Evolutionary conservation across 2,888 invertebrate species (phyloP), one percentile per base, ranked within the genome.

Genomic region (Mycogona germanica): DNA sequence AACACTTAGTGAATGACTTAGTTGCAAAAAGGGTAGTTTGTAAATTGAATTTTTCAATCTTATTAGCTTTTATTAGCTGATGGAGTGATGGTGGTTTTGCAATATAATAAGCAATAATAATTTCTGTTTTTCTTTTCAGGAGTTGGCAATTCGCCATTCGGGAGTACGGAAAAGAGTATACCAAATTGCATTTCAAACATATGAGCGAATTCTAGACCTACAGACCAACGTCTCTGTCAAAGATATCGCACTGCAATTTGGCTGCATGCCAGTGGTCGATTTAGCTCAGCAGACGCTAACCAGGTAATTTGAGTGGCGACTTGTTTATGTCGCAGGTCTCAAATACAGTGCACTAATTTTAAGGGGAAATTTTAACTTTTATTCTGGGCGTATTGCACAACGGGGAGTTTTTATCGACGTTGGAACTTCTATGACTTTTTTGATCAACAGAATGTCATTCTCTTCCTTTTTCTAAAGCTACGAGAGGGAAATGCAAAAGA

Each of bases 221-320:
- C 35, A 37, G 9, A 49, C 17, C 17, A 49, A 35, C 17, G 28
- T 41, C 6, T 41, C 44, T 2, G 26, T 50, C 2, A 49, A 37
- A 25, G 53, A 56, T 38, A 29, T 56, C 23, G 55, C 52, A 14
- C 12, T 54, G 12, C 49, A 53, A 19, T 44, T 56, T 50, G 53
- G 50, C 2, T 56, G 56, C 23, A 28, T 44, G 41, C 29, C 53
- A 21, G 49, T 32, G 3, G 52, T 37, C 1, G 38, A 49, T 14
- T 26, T 49, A 17, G 56, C 53, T 14, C 28, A 32, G 38, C 14
- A 48, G 7, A 29, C 54, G 7, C 28, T 56, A 37, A 48, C 42
- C 40, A 49, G 49, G 55, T 55, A 32, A 19, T 9, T 5, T n/a
- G n/a, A 25, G n/a, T 47, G 21, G 17, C 17, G 17, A 17, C n/a